Percentiles rank a stretch among this genome's conserved stretches.
These are phyloP conservation scores for Leptosomus discolor DNA, from an alignment of 2,113 vertebrate genomes.

Conservation along the genomic window DNA sequence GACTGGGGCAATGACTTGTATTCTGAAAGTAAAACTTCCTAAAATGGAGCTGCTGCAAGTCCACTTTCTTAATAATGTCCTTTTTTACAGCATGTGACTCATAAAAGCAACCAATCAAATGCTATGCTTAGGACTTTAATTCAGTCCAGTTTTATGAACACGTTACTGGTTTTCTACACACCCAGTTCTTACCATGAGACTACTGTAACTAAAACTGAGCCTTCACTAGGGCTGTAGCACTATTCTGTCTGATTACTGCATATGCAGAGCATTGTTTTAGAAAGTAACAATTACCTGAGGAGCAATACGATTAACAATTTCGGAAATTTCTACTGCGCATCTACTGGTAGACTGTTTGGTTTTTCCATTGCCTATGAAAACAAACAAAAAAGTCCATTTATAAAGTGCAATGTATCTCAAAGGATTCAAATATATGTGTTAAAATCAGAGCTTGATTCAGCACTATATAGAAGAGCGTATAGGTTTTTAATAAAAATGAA, in stretches of 20 bases:
- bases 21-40: background rate
- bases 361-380: constrained; percentile 63
- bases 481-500: background rate
- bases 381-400: background rate
- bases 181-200: background rate
- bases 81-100: background rate
- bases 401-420: background rate
- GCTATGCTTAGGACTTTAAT: background rate
- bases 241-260: background rate
- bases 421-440: background rate
- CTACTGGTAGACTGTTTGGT: constrained; percentile 38
- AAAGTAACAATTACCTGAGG: constrained; percentile 82
- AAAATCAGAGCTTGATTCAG: background rate
- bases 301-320: constrained; percentile 91
- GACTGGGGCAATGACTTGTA: background rate
- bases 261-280: background rate
- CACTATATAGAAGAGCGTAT: background rate
- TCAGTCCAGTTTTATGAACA: background rate
- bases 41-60: background rate
- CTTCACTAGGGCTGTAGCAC: background rate
- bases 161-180: background rate
- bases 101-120: background rate
- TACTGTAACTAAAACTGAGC: background rate
- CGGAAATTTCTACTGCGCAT: constrained; percentile 85
- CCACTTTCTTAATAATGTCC: background rate